Percentiles rank a stretch among this genome's conserved stretches.
phyloP scores from a whole-genome alignment of 2,888 invertebrate species.

The Dicranocentrus wangi region DNA sequence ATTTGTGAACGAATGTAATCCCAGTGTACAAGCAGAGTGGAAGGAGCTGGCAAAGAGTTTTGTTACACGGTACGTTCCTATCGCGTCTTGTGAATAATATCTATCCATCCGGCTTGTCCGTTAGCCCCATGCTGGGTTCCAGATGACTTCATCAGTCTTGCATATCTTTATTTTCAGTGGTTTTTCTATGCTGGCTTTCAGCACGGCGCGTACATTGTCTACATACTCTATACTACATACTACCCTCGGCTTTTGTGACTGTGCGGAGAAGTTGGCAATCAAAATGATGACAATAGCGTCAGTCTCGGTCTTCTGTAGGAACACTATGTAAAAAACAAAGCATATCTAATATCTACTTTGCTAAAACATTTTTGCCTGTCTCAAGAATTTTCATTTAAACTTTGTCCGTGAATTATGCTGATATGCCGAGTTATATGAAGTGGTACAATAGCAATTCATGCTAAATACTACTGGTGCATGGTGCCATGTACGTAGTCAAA shows the following conservation, averaged over 20 bases:
- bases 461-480: no score
- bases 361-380: neutral
- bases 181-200: slow-evolving; percentile 22
- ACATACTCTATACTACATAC: slow-evolving; percentile 2
- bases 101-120: slow-evolving; percentile 58
- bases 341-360: neutral
- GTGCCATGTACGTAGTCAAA: no score
- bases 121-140: slow-evolving; percentile 69
- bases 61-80: slow-evolving; percentile 25
- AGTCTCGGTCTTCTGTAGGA: neutral
- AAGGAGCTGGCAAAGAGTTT: slow-evolving; percentile 21
- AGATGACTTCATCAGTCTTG: slow-evolving; percentile 70
- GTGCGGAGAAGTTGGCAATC: slow-evolving; percentile 34
- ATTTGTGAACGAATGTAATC: slow-evolving; percentile 6
- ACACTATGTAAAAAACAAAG: neutral
- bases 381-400: slow-evolving; percentile 16
- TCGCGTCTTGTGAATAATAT: slow-evolving; percentile 40
- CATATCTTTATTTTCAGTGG: slow-evolving; percentile 23
- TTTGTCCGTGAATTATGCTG: neutral
- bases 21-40: neutral
- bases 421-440: slow-evolving; percentile 9
- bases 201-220: neutral
- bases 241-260: slow-evolving; percentile 11
- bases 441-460: neutral
- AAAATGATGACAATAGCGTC: slow-evolving; percentile 34